Conservation (phyloP, 2,888 invertebrate genomes). For the Molanna angustata region DNA sequence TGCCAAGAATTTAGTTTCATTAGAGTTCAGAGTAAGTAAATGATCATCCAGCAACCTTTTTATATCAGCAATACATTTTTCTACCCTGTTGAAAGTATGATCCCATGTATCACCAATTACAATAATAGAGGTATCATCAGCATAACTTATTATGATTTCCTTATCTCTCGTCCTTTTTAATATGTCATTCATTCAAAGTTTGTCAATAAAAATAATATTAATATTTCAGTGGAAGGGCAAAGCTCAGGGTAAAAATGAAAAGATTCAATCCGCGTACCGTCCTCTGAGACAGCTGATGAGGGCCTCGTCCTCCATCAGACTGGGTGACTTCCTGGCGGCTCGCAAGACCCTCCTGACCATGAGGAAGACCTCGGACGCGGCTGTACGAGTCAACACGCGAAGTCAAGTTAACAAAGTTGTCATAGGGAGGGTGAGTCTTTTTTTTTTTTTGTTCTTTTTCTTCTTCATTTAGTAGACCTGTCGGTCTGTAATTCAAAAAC, state of each 20-base stretch:
- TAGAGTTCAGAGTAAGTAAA: too few species aligned
- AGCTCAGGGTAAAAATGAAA: conserved; percentile 64
- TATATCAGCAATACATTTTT: too few species aligned
- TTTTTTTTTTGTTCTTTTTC: background rate
- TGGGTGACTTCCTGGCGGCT: conserved; percentile 82
- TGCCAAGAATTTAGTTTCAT: too few species aligned
- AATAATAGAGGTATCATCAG: too few species aligned
- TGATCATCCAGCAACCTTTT: too few species aligned
- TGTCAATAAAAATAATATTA: too few species aligned
- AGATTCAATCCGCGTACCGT: conserved; percentile 56
- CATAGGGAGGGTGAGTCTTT: conserved; percentile 67
- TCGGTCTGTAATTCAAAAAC: too few species aligned
- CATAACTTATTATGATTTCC: too few species aligned
- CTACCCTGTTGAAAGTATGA: too few species aligned
- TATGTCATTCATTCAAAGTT: too few species aligned
- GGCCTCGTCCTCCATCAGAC: conserved; percentile 62
- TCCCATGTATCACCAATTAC: too few species aligned
- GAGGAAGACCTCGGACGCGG: conserved; percentile 88
- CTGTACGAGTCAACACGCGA: conserved; percentile 80
- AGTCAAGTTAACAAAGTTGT: conserved; percentile 83
- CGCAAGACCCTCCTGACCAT: conserved; percentile 80
- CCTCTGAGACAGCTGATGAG: conserved; percentile 46
- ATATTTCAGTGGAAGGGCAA: conserved; percentile 86
- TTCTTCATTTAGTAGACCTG: background rate
- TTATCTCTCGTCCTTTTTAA: too few species aligned